phyloP scores from a whole-genome alignment of 2,113 vertebrate species.

The Cryptotis parvus region DNA sequence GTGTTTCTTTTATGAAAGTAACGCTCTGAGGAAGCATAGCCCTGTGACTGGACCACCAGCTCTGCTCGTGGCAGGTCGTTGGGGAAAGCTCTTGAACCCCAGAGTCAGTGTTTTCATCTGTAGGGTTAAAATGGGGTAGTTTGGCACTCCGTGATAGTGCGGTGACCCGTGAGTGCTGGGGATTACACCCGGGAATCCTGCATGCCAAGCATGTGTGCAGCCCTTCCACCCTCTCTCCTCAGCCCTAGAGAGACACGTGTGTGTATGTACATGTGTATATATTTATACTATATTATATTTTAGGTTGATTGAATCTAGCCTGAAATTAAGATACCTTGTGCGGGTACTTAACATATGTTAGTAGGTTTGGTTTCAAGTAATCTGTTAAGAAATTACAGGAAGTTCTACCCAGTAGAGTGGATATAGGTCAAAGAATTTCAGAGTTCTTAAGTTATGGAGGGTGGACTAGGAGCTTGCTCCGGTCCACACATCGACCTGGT shows the following conservation, averaged over 20 bases:
- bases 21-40: not conserved
- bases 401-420: not conserved
- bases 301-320: not conserved
- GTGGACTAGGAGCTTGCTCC: too few relatives aligned
- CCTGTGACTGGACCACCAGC: not conserved
- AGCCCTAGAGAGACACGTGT: too few relatives aligned
- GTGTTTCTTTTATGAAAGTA: not conserved
- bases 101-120: not conserved
- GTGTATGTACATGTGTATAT: too few relatives aligned
- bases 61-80: not conserved
- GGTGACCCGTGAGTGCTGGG: too few relatives aligned
- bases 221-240: too few relatives aligned
- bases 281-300: too few relatives aligned
- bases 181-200: too few relatives aligned
- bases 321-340: not conserved
- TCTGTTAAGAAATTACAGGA: constrained; percentile 17
- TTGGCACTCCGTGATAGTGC: too few relatives aligned
- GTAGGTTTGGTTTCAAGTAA: constrained; percentile 45
- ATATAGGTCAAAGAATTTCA: constrained; percentile 23
- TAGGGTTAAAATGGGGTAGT: constrained; percentile 5
- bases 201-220: too few relatives aligned
- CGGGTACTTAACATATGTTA: constrained; percentile 35
- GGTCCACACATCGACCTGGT: too few relatives aligned
- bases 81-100: not conserved
- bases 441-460: constrained; percentile 11